Conservation (phyloP, 2,113 vertebrate species). For the Silurus asotus region DNA sequence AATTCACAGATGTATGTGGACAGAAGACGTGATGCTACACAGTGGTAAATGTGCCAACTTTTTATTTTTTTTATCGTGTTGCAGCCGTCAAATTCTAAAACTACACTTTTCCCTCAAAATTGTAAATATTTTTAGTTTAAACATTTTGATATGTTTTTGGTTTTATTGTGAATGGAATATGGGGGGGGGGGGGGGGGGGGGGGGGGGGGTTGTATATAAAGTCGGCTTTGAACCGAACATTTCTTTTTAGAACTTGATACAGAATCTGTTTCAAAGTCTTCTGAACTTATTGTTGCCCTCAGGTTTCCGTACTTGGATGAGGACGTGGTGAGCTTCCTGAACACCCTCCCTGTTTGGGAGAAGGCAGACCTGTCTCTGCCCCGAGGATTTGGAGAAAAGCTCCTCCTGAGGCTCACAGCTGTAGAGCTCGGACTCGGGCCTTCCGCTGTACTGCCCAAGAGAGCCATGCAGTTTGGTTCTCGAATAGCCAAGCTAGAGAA, state of each 20-base stretch:
- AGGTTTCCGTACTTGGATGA: conserved; percentile 97
- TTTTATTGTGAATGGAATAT: no score
- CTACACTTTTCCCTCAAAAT: no score
- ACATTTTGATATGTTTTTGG: no score
- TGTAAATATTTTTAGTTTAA: no score
- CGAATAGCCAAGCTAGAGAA: conserved; percentile 93
- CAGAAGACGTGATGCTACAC: no score
- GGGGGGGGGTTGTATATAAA: no score
- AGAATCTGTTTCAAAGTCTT: background rate
- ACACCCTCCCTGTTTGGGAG: conserved; percentile 80
- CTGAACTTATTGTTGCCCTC: background rate
- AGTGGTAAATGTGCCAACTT: no score
- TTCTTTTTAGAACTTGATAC: background rate
- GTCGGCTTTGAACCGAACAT: no score
- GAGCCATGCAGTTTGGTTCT: conserved; percentile 95
- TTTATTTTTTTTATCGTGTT: no score
- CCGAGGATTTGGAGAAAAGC: conserved; percentile 89
- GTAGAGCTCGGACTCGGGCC: conserved; percentile 76
- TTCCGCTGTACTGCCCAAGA: conserved; percentile 83
- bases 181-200: no score
- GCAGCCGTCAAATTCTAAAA: no score
- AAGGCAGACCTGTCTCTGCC: conserved; percentile 86
- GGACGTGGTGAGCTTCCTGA: conserved; percentile 88
- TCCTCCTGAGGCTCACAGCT: conserved; percentile 84
- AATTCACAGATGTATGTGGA: no score